Conservation (phyloP, 2,888 invertebrate species). For the Chrysolina oricalcia region DNA sequence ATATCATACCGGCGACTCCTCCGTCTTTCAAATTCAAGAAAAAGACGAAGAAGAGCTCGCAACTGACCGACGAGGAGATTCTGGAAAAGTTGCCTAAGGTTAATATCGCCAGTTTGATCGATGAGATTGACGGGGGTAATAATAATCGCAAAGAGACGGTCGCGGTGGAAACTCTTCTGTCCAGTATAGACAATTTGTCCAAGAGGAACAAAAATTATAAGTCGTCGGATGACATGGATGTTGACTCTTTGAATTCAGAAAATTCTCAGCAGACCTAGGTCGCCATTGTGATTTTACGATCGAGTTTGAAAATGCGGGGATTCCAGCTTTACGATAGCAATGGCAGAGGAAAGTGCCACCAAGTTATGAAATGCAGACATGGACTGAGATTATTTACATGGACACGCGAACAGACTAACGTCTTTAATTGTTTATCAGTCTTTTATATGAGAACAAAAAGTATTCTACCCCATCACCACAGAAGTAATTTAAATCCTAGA, state of each 20-base stretch:
- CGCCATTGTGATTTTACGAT: not conserved
- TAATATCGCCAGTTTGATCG: conserved; percentile 58
- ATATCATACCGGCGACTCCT: conserved; percentile 55
- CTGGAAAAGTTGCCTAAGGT: conserved; percentile 54
- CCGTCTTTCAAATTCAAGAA: conserved; percentile 39
- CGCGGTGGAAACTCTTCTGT: conserved; percentile 50
- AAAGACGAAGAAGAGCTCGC: conserved; percentile 45
- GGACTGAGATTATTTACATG: too few species aligned
- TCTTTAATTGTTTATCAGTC: too few species aligned
- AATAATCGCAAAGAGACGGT: conserved; percentile 40
- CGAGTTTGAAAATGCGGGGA: too few species aligned
- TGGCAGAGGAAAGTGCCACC: too few species aligned
- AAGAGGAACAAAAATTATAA: conserved; percentile 35
- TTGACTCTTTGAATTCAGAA: not conserved
- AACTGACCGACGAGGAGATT: conserved; percentile 44
- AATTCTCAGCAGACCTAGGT: not conserved
- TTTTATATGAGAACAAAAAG: too few species aligned
- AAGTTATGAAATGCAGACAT: too few species aligned
- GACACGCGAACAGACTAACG: too few species aligned
- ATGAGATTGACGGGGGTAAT: conserved; percentile 61
- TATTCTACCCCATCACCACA: too few species aligned
- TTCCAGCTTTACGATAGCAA: too few species aligned
- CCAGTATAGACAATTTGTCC: conserved; percentile 54
- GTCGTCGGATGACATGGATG: conserved; percentile 3
- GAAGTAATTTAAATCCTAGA: too few species aligned